Percentiles rank a stretch among this genome's conserved stretches.
Conservation (phyloP, 2,797 vertebrate genomes). For the Galago senegalensis region DNA sequence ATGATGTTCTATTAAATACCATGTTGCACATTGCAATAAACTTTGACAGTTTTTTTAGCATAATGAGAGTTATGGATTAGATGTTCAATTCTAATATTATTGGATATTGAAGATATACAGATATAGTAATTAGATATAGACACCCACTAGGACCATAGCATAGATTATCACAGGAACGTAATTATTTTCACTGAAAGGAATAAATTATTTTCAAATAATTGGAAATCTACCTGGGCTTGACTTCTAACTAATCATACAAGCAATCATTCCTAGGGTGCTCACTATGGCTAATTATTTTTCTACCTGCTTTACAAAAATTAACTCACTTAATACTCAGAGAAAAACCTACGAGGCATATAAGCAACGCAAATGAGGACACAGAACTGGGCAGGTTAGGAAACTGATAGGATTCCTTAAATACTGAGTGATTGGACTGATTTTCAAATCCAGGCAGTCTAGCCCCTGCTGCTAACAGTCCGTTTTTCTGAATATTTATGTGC, state of each 20-base stretch:
- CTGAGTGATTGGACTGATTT: not conserved
- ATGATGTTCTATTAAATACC: not conserved
- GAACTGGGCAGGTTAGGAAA: not conserved
- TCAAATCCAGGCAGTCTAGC: not conserved
- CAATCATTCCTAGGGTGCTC: not conserved
- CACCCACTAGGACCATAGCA: not conserved
- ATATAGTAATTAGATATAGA: not conserved
- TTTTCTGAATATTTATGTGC: not conserved
- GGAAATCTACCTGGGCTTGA: not conserved
- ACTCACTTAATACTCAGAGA: not conserved
- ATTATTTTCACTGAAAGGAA: constrained; percentile 4
- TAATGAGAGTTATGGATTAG: constrained; percentile 8
- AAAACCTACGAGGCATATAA: not conserved
- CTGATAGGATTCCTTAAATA: not conserved
- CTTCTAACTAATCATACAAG: constrained; percentile 33
- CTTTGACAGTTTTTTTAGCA: not conserved
- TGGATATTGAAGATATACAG: not conserved
- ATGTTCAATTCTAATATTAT: not conserved
- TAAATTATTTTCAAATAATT: constrained; percentile 40
- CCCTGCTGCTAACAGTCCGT: not conserved
- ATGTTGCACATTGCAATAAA: not conserved
- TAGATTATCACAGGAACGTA: not conserved
- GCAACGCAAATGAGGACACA: not conserved
- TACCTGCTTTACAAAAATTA: constrained; percentile 9
- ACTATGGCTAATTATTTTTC: not conserved